Base-by-base conservation (phyloP, 2,797 vertebrate species). In the Setipinna tenuifilis region DNA sequence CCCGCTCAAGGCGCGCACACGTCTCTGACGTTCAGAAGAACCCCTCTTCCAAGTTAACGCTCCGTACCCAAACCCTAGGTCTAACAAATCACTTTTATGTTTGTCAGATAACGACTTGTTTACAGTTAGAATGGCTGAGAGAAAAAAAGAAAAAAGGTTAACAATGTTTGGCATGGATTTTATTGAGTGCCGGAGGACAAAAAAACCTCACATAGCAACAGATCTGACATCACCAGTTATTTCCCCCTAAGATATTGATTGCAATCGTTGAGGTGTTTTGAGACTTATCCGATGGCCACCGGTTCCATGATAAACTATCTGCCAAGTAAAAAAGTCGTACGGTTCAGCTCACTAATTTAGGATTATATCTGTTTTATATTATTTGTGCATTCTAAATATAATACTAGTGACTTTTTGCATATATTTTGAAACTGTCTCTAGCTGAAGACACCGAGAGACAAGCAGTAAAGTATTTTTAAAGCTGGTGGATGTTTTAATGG, bases 231-330 rank as follows among this genome's bases (percentile, higher is more conserved):
- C 71, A 78, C 71, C 28, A 17, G 68, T 87, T 87, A 90, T 90
- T 62, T 86, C 87, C 89, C 88, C 21, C 81, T 85, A 87, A 84
- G 92, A 84, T 86, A 85, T 31, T 46, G 57, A 58, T 68, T 41
- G 83, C 83, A 82, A 35, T 82, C 81, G 84, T 41, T 62, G 84
- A 82, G 82, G 88, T 91, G 89, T 85, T 88, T 82, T 17, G 68
- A 89, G 88, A 91, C 88, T 93, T 88, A 87, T 88, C 78, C 83
- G 68, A 88, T 86, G 92, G 90, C 68, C 91, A 92, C 92, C 92
- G 92, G 59, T 91, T 88, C 82, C 87, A 91, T 90, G 44, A 68
- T 84, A 78, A 78, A 78, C 71, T 44, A 31, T 75, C 16, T 78
- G 7, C 44, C 31, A 17, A n/a, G 58, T 65, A 65, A 25, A 7